These are phyloP conservation scores for Thunnus maccoyii DNA, from an alignment of 2,113 vertebrate genomes.

Conservation along the genomic window DNA sequence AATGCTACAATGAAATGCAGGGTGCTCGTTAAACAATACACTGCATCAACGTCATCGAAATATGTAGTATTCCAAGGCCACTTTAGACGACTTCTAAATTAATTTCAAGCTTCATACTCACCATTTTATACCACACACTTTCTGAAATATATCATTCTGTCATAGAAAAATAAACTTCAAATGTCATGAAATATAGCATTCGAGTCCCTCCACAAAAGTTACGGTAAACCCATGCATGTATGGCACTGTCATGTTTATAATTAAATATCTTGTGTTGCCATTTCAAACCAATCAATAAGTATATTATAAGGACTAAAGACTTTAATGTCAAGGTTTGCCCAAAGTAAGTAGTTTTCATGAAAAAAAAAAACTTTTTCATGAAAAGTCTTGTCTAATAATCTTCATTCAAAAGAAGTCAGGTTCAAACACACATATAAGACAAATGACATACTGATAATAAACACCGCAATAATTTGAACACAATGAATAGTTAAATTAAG, in stretches of 20 bases:
- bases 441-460: conserved; percentile 4
- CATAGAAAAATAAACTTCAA: conserved; percentile 74
- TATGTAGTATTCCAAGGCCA: conserved; percentile 46
- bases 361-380: not conserved
- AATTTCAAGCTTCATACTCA: conserved; percentile 30
- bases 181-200: conserved; percentile 55
- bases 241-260: conserved; percentile 56
- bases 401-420: conserved; percentile 14
- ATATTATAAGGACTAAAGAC: conserved; percentile 2
- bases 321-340: not conserved
- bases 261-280: conserved; percentile 15
- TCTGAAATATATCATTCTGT: conserved; percentile 64
- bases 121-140: conserved; percentile 31
- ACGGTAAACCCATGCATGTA: conserved; percentile 25
- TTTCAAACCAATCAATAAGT: conserved; percentile 1
- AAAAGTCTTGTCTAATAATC: not conserved
- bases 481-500: conserved; percentile 20
- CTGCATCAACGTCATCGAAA: conserved; percentile 40
- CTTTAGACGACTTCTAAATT: conserved; percentile 45
- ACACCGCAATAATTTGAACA: not conserved
- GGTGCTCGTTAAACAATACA: conserved; percentile 22
- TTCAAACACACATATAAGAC: conserved; percentile 16
- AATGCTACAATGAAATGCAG: conserved; percentile 44
- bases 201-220: conserved; percentile 37
- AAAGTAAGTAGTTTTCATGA: conserved; percentile 36